These are phyloP conservation scores for Acanthis flammea DNA, from an alignment of 2,797 vertebrate species.

Conservation along the genomic window DNA sequence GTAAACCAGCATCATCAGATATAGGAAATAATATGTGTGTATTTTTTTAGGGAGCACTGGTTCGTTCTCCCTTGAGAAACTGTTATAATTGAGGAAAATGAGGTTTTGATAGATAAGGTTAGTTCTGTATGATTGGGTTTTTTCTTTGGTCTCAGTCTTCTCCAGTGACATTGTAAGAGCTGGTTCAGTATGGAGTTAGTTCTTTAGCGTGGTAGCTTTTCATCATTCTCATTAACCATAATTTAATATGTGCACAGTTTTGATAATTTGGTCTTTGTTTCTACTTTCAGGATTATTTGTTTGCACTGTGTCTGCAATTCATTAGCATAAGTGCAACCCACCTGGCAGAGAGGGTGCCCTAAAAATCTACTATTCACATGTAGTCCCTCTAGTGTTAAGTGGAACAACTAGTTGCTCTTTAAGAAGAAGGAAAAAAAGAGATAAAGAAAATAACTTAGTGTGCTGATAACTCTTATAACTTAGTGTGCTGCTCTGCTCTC, in stretches of 20 bases:
- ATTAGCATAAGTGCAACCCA: background rate
- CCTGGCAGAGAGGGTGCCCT: background rate
- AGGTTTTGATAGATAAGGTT: background rate
- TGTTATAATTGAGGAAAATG: background rate
- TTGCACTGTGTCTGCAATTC: background rate
- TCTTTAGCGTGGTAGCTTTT: background rate
- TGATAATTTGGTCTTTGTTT: background rate
- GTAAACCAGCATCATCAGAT: background rate
- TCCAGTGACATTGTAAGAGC: background rate
- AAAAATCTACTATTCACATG: background rate
- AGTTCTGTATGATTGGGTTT: background rate
- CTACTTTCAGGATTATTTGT: background rate
- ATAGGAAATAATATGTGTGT: background rate
- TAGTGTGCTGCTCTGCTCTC: background rate
- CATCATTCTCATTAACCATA: background rate
- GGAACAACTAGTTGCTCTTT: background rate
- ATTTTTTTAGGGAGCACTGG: background rate
- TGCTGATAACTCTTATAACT: background rate
- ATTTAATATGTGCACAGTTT: background rate
- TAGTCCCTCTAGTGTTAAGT: background rate
- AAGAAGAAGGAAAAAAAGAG: background rate
- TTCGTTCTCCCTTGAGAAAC: background rate
- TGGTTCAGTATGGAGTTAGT: background rate
- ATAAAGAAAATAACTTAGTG: background rate
- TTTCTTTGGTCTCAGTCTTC: background rate